Base-by-base conservation (phyloP, 2,888 invertebrate species). In the Oscheius sp. region DNA sequence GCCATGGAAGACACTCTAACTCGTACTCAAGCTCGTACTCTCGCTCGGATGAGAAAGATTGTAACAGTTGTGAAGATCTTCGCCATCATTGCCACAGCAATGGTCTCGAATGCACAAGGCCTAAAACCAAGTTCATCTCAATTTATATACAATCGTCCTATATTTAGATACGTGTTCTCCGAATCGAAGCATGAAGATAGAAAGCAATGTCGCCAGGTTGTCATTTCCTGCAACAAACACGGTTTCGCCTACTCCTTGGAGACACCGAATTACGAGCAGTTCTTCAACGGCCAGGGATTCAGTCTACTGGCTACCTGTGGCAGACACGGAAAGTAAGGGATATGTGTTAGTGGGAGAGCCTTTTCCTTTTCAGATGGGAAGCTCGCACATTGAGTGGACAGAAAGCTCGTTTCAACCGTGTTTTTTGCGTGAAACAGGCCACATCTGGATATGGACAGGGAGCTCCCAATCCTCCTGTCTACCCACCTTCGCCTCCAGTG, bases 271-370 rank as follows among this genome's bases (percentile, higher is more conserved):
- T 37, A 60, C 60, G 33, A 65, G 47, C 48, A 51, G 33, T 13
- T 65, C 29, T 65, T 65, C 65, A 50, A 65, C 9, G 65, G 65
- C 10, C 33, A 55, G 10, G 68, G 68, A 53, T 55, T 37, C 29
- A 68, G 42, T 33, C 10, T 55, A 5, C n/a, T 68, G n/a, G 55
- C 55, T 1, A 68, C 32, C 35, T 68, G 68, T 29, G 32, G 21
- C 33, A 53, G 42, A 55, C 51, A 53, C 21, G 68, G 68, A 68
- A 53, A 55, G 68, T 68, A 35, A 37, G 68, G 10, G 2, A 3
- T 9, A 1, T 21, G 5, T 13, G 11, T 58, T 33, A 1, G 37
- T 33, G 33, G 37, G 13, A 51, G 2, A n/a, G 32, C 10, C 10
- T 11, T 47, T 51, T 51, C 3, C 9, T 10, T 32, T 55, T 53